A percentile compares a stretch with the other conserved stretches of the same genome.
Evolutionary conservation across 2,797 vertebrate genomes (phyloP).

Genomic region (Xiphophorus birchmanni): DNA sequence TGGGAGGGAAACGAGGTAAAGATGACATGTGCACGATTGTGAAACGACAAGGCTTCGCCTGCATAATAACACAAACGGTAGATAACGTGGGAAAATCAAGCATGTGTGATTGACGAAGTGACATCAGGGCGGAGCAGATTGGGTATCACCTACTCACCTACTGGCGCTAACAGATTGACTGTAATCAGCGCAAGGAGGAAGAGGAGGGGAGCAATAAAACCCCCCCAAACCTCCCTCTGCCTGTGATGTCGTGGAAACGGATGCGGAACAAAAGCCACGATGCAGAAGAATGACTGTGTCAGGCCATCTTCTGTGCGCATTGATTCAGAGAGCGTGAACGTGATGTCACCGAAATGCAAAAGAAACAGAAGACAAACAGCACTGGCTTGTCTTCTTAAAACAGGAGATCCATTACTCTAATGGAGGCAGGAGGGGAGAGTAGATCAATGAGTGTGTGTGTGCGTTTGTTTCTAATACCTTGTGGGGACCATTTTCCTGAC

Average conservation of each 20-base stretch:
- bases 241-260: conserved; percentile 35
- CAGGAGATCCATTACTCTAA: conserved; percentile 48
- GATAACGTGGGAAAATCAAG: conserved; percentile 42
- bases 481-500: too few relatives aligned
- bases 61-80: conserved; percentile 28
- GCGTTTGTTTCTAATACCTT: too few relatives aligned
- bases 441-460: conserved; percentile 40
- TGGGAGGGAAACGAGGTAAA: conserved; percentile 19
- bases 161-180: conserved; percentile 70
- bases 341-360: conserved; percentile 16
- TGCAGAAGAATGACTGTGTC: conserved; percentile 67
- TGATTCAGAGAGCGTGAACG: conserved; percentile 32
- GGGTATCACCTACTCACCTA: conserved; percentile 59
- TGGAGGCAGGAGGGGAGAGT: conserved; percentile 33
- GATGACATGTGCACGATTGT: conserved; percentile 1
- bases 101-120: conserved; percentile 49
- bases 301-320: conserved; percentile 32
- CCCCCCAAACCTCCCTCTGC: neutral
- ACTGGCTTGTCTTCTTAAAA: conserved; percentile 25
- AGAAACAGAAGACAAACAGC: conserved; percentile 19
- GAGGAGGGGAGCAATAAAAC: conserved; percentile 31
- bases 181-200: conserved; percentile 66
- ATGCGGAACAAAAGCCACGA: conserved; percentile 46
- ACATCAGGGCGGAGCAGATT: conserved; percentile 54
- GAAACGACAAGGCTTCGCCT: conserved; percentile 19